Evolutionary conservation across 2,888 invertebrate genomes (phyloP).

Genomic region (Orthosia cruda): DNA sequence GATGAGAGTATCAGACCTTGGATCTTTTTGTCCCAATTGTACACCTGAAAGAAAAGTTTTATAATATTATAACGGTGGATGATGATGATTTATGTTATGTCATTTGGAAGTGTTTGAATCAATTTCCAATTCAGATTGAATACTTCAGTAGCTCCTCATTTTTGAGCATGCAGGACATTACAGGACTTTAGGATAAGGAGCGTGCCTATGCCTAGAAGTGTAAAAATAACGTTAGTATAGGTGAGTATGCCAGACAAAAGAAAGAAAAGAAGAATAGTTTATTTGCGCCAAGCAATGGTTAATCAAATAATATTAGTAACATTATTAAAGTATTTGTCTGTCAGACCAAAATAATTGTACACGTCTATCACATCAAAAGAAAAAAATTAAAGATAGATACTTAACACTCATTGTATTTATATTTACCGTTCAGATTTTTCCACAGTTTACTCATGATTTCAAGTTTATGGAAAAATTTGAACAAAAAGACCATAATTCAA

Average conservation of each 20-base stretch:
- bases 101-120: neutral
- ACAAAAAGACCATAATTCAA: conserved; percentile 12
- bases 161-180: neutral
- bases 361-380: too few relatives aligned
- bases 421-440: conserved; percentile 4
- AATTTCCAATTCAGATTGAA: too few relatives aligned
- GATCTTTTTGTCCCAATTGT: conserved; percentile 92
- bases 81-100: too few relatives aligned
- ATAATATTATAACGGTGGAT: neutral
- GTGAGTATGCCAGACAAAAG: neutral
- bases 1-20: conserved; percentile 93
- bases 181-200: neutral
- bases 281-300: too few relatives aligned
- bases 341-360: neutral
- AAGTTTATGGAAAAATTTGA: conserved; percentile 20
- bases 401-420: neutral
- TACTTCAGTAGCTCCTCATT: neutral
- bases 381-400: neutral
- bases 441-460: neutral
- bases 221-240: neutral
- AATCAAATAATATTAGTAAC: neutral
- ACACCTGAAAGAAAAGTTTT: conserved; percentile 76
- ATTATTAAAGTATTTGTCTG: neutral
- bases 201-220: too few relatives aligned
- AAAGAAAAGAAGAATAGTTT: too few relatives aligned